Evolutionary conservation across 1,140 invertebrate genomes (phyloP).

Genomic region (Drosophila elegans): DNA sequence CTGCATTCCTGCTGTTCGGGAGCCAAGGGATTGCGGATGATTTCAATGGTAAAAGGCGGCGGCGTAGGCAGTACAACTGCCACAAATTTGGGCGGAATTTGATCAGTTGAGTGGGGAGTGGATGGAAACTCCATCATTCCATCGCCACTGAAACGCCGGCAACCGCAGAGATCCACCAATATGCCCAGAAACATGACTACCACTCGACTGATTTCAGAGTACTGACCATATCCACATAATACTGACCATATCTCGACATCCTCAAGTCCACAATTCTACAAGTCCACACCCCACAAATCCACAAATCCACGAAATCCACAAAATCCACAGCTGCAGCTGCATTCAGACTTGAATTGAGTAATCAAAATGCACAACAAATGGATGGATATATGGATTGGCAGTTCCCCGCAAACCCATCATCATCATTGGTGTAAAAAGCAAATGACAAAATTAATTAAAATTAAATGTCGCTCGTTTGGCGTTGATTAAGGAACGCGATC

Average conservation of each 20-base stretch:
- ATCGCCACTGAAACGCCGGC: slow-evolving; percentile 10
- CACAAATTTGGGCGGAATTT: not conserved
- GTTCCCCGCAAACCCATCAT: not conserved
- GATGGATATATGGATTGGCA: slow-evolving; percentile 26
- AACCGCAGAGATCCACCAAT: slow-evolving; percentile 46
- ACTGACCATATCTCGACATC: not conserved
- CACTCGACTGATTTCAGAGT: not conserved
- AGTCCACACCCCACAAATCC: slow-evolving; percentile 5
- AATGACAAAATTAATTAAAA: slow-evolving; percentile 74
- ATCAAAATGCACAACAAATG: slow-evolving; percentile 21
- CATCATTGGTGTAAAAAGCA: slow-evolving; percentile 35
- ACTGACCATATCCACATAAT: slow-evolving; percentile 1
- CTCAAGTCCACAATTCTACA: slow-evolving; percentile 4
- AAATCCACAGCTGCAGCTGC: slow-evolving; percentile 14
- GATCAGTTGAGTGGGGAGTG: not conserved
- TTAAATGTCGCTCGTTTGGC: slow-evolving; percentile 41
- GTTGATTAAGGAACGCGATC: slow-evolving; percentile 55
- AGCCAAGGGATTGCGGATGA: slow-evolving; percentile 6
- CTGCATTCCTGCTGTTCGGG: slow-evolving; percentile 4
- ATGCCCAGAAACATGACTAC: slow-evolving; percentile 44
- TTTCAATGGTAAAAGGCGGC: not conserved
- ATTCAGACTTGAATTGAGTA: slow-evolving; percentile 12
- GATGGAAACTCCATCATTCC: not conserved
- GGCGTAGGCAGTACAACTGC: not conserved
- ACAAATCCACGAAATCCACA: not conserved